phyloP scores from a whole-genome alignment of 2,113 vertebrate species.

The Dicrurus megarhynchus region DNA sequence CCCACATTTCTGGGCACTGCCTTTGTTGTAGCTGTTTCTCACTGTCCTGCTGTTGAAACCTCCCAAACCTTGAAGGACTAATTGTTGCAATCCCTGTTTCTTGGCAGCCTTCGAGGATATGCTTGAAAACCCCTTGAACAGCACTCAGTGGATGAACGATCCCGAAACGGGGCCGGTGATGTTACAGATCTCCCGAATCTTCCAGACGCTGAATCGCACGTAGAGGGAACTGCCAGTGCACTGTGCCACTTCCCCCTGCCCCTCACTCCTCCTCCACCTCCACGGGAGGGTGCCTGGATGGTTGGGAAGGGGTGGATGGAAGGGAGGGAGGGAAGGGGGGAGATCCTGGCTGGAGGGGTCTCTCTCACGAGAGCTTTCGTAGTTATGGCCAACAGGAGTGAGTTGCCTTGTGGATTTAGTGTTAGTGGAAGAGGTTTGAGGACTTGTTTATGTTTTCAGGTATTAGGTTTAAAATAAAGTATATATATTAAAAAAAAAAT shows the following conservation, averaged over 20 bases:
- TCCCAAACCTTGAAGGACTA: not conserved
- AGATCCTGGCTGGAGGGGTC: not conserved
- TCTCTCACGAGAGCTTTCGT: not conserved
- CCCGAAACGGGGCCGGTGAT: constrained; percentile 97
- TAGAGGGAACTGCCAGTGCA: constrained; percentile 67
- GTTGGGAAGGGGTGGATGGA: not conserved
- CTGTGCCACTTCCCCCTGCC: constrained; percentile 21
- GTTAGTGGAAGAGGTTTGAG: constrained; percentile 50
- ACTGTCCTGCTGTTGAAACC: not conserved
- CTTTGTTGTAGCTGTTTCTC: not conserved
- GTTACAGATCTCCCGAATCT: constrained; percentile 98
- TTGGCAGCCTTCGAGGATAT: constrained; percentile 93
- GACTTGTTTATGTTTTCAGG: constrained; percentile 45
- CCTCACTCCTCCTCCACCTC: not conserved
- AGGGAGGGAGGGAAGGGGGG: not conserved
- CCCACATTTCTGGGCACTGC: not conserved
- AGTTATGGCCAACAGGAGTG: constrained; percentile 33
- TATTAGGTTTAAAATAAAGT: constrained; percentile 46
- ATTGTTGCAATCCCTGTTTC: not conserved
- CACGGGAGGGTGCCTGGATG: not conserved
- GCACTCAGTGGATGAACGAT: constrained; percentile 99
- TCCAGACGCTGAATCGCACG: constrained; percentile 97
- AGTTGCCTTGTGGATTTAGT: constrained; percentile 62
- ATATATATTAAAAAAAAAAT: not conserved
- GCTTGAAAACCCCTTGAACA: constrained; percentile 98